phyloP scores from a whole-genome alignment of 2,797 vertebrate genomes.

The Sus cebifrons region DNA sequence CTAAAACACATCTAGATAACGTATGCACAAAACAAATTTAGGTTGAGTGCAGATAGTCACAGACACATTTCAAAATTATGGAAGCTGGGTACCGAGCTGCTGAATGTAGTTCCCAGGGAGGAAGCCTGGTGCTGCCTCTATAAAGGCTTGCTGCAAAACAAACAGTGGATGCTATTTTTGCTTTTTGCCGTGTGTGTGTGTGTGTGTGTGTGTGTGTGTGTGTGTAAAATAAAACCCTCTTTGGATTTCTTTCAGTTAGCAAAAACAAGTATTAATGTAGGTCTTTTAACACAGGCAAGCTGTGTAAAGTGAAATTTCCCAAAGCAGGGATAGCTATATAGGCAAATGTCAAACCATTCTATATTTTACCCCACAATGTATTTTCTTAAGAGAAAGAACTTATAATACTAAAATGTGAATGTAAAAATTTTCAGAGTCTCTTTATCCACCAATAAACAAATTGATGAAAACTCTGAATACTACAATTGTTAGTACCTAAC shows the following conservation, averaged over 20 bases:
- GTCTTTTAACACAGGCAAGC: neutral
- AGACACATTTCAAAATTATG: neutral
- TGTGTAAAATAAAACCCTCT: neutral
- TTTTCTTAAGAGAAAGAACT: neutral
- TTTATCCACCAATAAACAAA: neutral
- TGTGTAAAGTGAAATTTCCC: neutral
- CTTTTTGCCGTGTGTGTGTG: neutral
- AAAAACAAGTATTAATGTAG: neutral
- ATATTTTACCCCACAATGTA: neutral
- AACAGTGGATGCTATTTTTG: neutral
- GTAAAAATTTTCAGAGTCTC: neutral
- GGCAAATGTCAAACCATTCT: conserved; percentile 3
- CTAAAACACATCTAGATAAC: neutral
- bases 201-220: too few species aligned
- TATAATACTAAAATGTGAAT: neutral
- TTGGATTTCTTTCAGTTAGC: neutral
- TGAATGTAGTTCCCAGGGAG: neutral
- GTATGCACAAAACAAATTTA: neutral
- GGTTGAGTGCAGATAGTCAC: neutral
- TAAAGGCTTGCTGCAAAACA: neutral
- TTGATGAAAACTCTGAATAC: neutral
- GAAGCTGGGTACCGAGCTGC: neutral
- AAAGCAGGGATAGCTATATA: neutral
- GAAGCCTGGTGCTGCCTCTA: neutral
- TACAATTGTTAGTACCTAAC: neutral